Base-by-base conservation (phyloP, 1,140 invertebrate species). In the Tribolium madens region DNA sequence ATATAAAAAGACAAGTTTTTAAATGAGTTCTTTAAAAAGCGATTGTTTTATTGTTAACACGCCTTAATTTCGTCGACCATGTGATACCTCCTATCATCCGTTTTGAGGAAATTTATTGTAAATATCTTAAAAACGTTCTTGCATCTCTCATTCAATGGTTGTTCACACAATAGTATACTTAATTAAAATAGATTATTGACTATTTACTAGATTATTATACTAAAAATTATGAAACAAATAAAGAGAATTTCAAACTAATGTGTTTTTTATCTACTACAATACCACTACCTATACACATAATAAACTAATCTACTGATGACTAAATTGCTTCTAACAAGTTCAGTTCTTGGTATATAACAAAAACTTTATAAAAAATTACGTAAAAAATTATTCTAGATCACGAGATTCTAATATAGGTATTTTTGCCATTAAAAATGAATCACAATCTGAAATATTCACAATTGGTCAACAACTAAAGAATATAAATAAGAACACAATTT, bases 151-250 rank as follows among this genome's bases (percentile, higher is more conserved):
- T 52, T 72, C 46, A 13, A n/a, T 72, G 70, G 46, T 72, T 48
- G 70, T 72, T 72, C 70, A 72, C 70, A 72, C 47, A 46, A 50
- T 52, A 53, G 68, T 52, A 76, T 52, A 68, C 33, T 48, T 52
- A 33, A 50, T 48, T 52, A 33, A 50, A 72, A 33, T 76, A 64
- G 73, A 69, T 68, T 73, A 64, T 31, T 74, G 60, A 60, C 14
- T 69, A 50, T 77, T 72, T 74, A 12, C 33, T 77, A 73, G 71
- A 73, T 73, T 73, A 73, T 73, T 73, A 73, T 73, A 73, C 46
- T 33, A 33, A 33, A 72, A 72, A 26, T 52, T 71, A 46, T 18
- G 47, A 21, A 71, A 72, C 15, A n/a, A 72, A 72, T 72, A 52
- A 72, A 47, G 68, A 71, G n/a, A 47, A 71, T 13, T 64, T 21